Conservation (phyloP, 2,113 vertebrate species). For the Bufo bufo region DNA sequence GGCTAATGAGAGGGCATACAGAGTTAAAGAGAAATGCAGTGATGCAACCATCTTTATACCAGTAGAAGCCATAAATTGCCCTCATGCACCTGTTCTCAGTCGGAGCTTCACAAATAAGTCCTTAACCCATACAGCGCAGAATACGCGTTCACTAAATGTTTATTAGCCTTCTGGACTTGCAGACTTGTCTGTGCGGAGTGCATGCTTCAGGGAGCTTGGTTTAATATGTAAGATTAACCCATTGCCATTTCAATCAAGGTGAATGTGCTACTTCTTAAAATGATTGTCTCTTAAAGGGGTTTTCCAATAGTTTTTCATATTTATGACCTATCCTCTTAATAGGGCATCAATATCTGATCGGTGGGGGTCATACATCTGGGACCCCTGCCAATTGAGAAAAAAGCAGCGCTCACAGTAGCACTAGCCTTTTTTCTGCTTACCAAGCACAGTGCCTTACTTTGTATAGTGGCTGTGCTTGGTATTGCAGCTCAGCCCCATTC, state of each 20-base stretch:
- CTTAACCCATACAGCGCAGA: constrained; percentile 27
- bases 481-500: too few species aligned
- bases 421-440: too few species aligned
- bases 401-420: too few species aligned
- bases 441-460: too few species aligned
- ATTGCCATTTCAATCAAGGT: neutral
- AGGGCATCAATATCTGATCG: too few species aligned
- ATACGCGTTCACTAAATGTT: neutral
- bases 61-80: constrained; percentile 31
- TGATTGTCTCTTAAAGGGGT: too few species aligned
- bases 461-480: too few species aligned
- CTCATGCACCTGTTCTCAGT: constrained; percentile 30
- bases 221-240: neutral
- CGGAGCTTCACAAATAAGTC: neutral
- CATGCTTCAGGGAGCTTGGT: neutral
- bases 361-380: too few species aligned
- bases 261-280: neutral
- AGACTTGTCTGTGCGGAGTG: neutral
- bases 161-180: too few species aligned
- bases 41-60: constrained; percentile 46
- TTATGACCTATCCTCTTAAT: too few species aligned
- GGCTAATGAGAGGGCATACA: constrained; percentile 58
- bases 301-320: too few species aligned
- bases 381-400: too few species aligned
- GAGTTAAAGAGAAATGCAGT: constrained; percentile 52